Conservation (phyloP, 2,888 invertebrate species). For the Dione vanillae region DNA sequence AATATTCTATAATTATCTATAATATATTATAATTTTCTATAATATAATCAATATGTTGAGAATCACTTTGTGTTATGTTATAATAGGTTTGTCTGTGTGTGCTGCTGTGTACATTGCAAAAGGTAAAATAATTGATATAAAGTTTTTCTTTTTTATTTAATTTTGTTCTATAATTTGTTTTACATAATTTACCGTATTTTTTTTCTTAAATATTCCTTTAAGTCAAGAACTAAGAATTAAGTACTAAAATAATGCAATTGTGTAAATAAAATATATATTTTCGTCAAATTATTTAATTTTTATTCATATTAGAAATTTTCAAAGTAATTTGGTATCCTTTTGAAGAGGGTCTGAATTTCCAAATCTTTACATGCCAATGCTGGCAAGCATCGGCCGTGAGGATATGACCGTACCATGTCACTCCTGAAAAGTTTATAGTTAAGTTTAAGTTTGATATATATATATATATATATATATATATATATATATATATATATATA, state of each 20-base stretch:
- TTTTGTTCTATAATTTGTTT: no score
- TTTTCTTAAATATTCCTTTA: no score
- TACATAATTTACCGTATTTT: no score
- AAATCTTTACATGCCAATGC: conserved; percentile 57
- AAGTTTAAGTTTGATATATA: no score
- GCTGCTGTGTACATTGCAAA: conserved; percentile 63
- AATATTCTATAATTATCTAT: conserved; percentile 2
- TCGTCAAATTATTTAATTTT: neutral
- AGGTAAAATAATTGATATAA: conserved; percentile 58
- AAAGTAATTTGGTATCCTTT: conserved; percentile 53
- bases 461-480: no score
- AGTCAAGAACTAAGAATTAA: no score
- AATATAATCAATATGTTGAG: conserved; percentile 35
- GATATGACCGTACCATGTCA: conserved; percentile 62
- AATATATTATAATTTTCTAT: neutral
- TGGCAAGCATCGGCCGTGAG: conserved; percentile 60
- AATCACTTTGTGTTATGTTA: conserved; percentile 45
- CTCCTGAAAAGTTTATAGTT: conserved; percentile 59
- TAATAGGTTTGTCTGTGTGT: conserved; percentile 54
- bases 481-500: no score
- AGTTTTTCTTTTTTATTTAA: no score
- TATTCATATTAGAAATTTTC: conserved; percentile 14
- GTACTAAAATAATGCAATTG: no score
- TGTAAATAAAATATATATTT: neutral
- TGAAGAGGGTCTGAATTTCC: conserved; percentile 50